phyloP scores from a whole-genome alignment of 1,140 invertebrate species.

The Dinoponera quadriceps region DNA sequence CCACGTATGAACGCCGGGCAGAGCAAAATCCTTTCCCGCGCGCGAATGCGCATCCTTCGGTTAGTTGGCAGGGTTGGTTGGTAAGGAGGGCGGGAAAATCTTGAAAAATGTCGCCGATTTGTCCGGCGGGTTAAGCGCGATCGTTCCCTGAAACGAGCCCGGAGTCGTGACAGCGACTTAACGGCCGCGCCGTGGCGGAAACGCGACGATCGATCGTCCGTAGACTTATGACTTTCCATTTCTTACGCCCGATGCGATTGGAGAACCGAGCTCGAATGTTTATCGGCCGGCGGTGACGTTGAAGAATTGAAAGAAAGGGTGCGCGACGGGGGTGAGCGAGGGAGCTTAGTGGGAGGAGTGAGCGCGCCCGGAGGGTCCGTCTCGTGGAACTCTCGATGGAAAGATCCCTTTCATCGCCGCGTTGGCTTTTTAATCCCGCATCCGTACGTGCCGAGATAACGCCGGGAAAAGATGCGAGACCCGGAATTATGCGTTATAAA shows the following conservation, averaged over 20 bases:
- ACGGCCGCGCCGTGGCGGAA: slow-evolving; percentile 54
- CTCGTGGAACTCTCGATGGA: slow-evolving; percentile 66
- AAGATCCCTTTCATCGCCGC: slow-evolving; percentile 63
- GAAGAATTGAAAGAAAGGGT: slow-evolving; percentile 64
- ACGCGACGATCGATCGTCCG: slow-evolving; percentile 63
- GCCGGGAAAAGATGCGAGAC: slow-evolving; percentile 57
- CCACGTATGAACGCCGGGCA: not conserved
- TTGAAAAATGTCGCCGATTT: slow-evolving; percentile 64
- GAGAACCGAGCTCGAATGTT: slow-evolving; percentile 66
- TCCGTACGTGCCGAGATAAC: slow-evolving; percentile 61
- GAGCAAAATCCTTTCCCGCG: slow-evolving; percentile 25
- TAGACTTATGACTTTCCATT: slow-evolving; percentile 71
- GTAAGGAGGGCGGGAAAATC: slow-evolving; percentile 4
- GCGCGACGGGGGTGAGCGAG: slow-evolving; percentile 2
- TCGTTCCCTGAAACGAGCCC: slow-evolving; percentile 31
- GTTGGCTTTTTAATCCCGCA: slow-evolving; percentile 68
- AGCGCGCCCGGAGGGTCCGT: slow-evolving; percentile 46
- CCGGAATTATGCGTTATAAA: slow-evolving; percentile 58
- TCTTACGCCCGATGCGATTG: slow-evolving; percentile 65
- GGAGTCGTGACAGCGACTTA: slow-evolving; percentile 56
- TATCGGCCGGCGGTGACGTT: slow-evolving; percentile 69
- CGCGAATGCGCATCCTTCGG: not conserved
- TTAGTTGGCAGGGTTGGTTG: too few relatives aligned
- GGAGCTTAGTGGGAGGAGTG: slow-evolving; percentile 6
- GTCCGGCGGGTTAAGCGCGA: slow-evolving; percentile 48